Conservation (phyloP, 2,113 vertebrate species). For the Pandion haliaetus region DNA sequence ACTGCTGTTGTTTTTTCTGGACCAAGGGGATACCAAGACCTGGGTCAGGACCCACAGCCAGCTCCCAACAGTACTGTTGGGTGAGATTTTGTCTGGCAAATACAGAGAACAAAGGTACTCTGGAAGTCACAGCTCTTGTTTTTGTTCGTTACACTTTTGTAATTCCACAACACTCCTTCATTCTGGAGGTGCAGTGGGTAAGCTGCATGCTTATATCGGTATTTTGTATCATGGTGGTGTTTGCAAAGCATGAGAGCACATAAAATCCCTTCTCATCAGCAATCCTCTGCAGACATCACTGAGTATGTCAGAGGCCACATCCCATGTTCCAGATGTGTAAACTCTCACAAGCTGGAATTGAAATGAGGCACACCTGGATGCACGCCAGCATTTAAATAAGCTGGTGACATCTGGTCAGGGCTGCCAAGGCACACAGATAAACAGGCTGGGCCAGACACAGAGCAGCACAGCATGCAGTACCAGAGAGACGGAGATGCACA, state of each 20-base stretch:
- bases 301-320: slow-evolving; percentile 48
- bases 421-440: neutral
- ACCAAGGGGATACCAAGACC: neutral
- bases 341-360: slow-evolving; percentile 19
- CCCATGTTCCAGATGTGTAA: slow-evolving; percentile 56
- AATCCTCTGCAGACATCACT: neutral
- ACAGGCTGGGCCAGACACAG: neutral
- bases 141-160: neutral
- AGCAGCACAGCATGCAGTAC: neutral
- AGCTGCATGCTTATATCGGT: neutral
- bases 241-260: neutral
- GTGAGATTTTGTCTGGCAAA: neutral
- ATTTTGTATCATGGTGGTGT: neutral
- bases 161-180: neutral
- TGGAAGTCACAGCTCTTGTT: neutral
- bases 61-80: neutral
- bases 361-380: slow-evolving; percentile 15
- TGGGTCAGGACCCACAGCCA: neutral
- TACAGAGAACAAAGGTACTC: neutral
- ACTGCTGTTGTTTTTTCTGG: neutral
- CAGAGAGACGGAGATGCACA: neutral
- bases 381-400: slow-evolving; percentile 29
- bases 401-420: slow-evolving; percentile 47
- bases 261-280: neutral
- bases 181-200: neutral